phyloP scores from a whole-genome alignment of 1,140 invertebrate species.

The Neuroterus valhalla region DNA sequence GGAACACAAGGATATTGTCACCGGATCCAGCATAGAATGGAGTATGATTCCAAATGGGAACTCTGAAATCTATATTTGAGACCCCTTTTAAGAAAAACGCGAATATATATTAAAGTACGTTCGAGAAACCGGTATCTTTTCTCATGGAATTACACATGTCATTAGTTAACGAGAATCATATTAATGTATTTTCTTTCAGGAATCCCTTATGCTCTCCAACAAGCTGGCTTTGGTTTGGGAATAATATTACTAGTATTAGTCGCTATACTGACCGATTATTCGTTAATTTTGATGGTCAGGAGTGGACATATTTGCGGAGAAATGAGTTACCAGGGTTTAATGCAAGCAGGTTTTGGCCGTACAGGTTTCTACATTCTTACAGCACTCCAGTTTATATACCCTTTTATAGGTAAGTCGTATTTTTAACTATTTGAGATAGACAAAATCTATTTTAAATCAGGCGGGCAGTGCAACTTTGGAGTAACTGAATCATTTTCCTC shows the following conservation, averaged over 20 bases:
- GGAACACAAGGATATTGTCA: too few relatives aligned
- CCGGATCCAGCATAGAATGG: too few relatives aligned
- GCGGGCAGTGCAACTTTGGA: too few relatives aligned
- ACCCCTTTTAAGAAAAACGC: too few relatives aligned
- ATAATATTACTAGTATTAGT: constrained; percentile 84
- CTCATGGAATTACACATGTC: too few relatives aligned
- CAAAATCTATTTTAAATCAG: too few relatives aligned
- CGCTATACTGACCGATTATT: constrained; percentile 89
- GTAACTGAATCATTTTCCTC: too few relatives aligned
- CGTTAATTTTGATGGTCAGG: constrained; percentile 87
- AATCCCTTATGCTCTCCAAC: constrained; percentile 88
- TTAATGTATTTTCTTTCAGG: constrained; percentile 72
- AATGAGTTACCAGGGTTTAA: constrained; percentile 90
- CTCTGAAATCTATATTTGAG: too few relatives aligned
- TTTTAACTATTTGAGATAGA: too few relatives aligned
- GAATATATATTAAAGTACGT: too few relatives aligned
- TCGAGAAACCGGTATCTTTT: too few relatives aligned
- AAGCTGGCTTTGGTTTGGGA: constrained; percentile 88
- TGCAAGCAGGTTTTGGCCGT: constrained; percentile 88
- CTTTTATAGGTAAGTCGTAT: constrained; percentile 84
- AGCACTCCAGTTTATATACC: constrained; percentile 89
- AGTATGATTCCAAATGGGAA: too few relatives aligned
- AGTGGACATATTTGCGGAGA: constrained; percentile 87
- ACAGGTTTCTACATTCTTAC: constrained; percentile 87
- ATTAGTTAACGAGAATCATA: not conserved